Percentiles rank a stretch among this genome's conserved stretches.
Conservation (phyloP, 2,797 vertebrate genomes). For the Eulemur rubriventer region DNA sequence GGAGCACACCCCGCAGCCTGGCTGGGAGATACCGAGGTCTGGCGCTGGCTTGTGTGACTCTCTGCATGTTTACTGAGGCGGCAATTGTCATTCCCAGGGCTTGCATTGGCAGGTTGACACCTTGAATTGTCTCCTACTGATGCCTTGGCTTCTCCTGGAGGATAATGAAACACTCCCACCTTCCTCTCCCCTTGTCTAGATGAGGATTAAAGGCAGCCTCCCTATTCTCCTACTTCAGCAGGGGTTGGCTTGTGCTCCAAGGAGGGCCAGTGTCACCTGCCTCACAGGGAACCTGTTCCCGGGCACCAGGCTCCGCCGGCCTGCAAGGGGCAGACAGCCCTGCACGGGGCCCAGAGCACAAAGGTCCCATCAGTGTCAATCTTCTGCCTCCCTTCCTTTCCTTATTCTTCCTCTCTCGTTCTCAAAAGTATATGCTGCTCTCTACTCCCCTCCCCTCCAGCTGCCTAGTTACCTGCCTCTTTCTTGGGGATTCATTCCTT, state of each 20-base stretch:
- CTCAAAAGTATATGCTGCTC: background rate
- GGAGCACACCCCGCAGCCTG: background rate
- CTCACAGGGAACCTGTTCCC: background rate
- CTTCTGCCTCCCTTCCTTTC: background rate
- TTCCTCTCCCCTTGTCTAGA: constrained; percentile 8
- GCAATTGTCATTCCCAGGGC: background rate
- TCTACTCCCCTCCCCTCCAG: background rate
- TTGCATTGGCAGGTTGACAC: constrained; percentile 10
- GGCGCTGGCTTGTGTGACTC: background rate
- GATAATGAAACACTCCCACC: background rate
- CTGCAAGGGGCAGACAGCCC: background rate
- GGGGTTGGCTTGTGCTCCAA: background rate
- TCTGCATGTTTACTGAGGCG: background rate
- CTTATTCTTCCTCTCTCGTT: background rate
- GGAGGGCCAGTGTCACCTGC: background rate
- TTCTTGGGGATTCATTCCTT: background rate
- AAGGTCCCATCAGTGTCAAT: background rate
- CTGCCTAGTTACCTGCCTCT: background rate
- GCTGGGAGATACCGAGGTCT: background rate
- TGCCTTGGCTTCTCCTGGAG: constrained; percentile 42
- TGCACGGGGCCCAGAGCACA: background rate
- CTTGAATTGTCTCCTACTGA: background rate
- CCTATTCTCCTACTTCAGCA: background rate
- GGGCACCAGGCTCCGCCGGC: background rate
- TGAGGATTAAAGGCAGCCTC: background rate